Base-by-base conservation (phyloP, 2,888 invertebrate species). In the Charanyca ferruginea region DNA sequence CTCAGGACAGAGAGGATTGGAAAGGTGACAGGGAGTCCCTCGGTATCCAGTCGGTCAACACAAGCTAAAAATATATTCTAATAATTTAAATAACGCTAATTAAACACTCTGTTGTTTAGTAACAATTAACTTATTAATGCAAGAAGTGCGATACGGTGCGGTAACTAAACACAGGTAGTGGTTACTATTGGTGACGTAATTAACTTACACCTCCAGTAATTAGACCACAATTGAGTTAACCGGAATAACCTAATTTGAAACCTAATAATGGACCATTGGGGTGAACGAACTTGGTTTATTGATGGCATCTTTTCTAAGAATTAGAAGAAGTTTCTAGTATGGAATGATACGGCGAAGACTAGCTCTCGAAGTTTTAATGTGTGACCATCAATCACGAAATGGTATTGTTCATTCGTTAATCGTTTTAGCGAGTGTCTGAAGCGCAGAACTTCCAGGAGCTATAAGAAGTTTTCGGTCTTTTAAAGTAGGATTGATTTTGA, bases 361-460 rank as follows among this genome's bases (percentile, higher is more conserved):
- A 38, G 9, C 38, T 41, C 16, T 18, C n/a, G 59, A 23, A 42
- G 23, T 35, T 35, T 16, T 16, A 16, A 18, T n/a, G 16, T 44
- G 35, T 20, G 42, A 3, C 35, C 35, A 64, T 51, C 32, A 35
- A 51, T 65, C 49, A 64, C 38, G 13, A 38, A 2, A 16, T 35
- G 6, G 6, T 18, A 18, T 35, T 20, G 16, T 18, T 20, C 8
- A 20, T 13, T 35, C 25, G 16, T 18, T 20, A 11, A 20, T 13
- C 11, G 35, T 23, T 11, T 16, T 5, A 45, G 45, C 5, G n/a
- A 41, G n/a, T 8, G 38, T 20, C n/a, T 20, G 9, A 23, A 4
- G 32, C n/a, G n/a, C n/a, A n/a, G 18, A 32, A 32, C 32, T 38
- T 38, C 4, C 38, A 61, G 7, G 3, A 60, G 13, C 13, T 62